Evolutionary conservation across 35 echinoderm and acorn worm species (phyloP).

Genomic region (Holothuria glaberrima): DNA sequence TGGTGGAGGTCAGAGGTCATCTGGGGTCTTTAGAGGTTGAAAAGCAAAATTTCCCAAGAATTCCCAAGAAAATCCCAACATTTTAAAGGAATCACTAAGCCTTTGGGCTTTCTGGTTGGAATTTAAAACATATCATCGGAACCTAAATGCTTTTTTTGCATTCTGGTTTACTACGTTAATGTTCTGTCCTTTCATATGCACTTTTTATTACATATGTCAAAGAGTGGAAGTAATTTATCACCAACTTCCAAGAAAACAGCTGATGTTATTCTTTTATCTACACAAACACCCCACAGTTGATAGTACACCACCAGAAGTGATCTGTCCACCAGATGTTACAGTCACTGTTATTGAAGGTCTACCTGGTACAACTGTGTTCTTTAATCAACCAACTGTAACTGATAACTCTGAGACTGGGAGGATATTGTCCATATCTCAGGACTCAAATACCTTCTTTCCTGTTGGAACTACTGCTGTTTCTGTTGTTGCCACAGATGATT

Average conservation of each 20-base stretch:
- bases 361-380: constrained; percentile 22
- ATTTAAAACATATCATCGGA: too few species aligned
- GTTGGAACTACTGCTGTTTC: constrained; percentile 23
- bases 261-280: neutral
- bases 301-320: neutral
- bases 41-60: too few species aligned
- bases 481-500: neutral
- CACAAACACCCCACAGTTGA: neutral
- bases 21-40: too few species aligned
- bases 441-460: constrained; percentile 5
- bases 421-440: constrained; percentile 3
- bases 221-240: too few species aligned
- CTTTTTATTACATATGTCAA: too few species aligned
- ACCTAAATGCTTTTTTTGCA: too few species aligned
- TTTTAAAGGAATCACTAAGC: too few species aligned
- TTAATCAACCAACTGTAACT: constrained; percentile 17
- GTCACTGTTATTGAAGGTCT: constrained; percentile 25
- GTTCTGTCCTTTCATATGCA: neutral
- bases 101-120: too few species aligned
- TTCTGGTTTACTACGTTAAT: too few species aligned
- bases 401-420: constrained; percentile 1
- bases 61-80: too few species aligned
- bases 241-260: too few species aligned
- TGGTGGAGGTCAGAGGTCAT: too few species aligned
- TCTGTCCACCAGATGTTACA: constrained; percentile 34